Evolutionary conservation across 2,113 vertebrate genomes (phyloP), one percentile per base, ranked within the genome.

Genomic region (Eptesicus fuscus): DNA sequence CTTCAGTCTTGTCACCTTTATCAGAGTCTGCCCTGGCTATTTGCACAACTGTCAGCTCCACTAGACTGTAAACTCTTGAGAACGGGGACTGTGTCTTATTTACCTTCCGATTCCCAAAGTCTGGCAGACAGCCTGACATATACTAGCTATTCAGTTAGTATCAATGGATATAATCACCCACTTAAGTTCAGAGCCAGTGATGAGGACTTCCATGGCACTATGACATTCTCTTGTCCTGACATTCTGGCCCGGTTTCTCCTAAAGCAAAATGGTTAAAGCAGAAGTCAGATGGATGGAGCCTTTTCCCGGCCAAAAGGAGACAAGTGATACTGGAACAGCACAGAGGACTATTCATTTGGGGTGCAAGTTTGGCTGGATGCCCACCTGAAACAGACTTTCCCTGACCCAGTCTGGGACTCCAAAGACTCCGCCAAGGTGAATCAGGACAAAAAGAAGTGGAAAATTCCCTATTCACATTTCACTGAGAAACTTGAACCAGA

Each of bases 401-500:
- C 79, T 82, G 92, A n/a, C 35, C 47, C 30, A 20, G 35, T 74
- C 73, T 92, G 88, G 83, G 95, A 74, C 76, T 78, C 80, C 56
- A 73, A 65, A 95, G 91, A 96, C 91, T 97, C 97, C 23, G 51
- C 90, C 90, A 95, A 96, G 61, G 69, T 88, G 95, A 80, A 89
- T 83, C 80, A 71, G 95, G 95, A 67, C 96, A 82, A 89, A 76
- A 96, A 97, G 96, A 93, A 86, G 83, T 89, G 92, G 95, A 97
- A 97, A 96, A 84, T 94, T 96, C 92, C 90, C 96, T 96, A 77
- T 95, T 92, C 35, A 5, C 88, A 93, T 59, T 77, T 90, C 91
- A 73, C 69, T 37, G 80, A 95, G 96, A 96, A 97, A 94, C 67
- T 71, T 95, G 97, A 97, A 88, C 44, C 91, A 95, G 97, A 97